Conservation (phyloP, 2,888 invertebrate species). For the Eristalis arbustorum region DNA sequence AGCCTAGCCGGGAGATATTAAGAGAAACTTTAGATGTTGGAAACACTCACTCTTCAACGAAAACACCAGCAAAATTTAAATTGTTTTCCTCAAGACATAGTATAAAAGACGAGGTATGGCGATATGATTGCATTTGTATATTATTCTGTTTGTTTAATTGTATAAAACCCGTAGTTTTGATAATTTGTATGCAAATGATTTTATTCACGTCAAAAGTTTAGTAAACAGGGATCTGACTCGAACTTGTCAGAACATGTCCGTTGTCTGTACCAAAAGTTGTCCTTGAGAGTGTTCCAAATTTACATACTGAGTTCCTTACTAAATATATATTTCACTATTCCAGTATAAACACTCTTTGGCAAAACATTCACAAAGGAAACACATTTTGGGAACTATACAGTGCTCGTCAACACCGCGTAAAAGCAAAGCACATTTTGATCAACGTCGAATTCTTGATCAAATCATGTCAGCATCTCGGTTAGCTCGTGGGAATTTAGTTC, state of each 20-base stretch:
- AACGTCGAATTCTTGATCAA: conserved; percentile 73
- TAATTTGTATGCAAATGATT: no score
- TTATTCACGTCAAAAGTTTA: not conserved
- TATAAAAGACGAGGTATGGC: conserved; percentile 80
- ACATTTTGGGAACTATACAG: conserved; percentile 33
- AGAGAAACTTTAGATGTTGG: conserved; percentile 81
- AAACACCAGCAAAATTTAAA: conserved; percentile 85
- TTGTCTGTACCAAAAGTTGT: not conserved
- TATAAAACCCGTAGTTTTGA: not conserved
- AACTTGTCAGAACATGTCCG: not conserved
- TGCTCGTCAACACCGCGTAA: conserved; percentile 78
- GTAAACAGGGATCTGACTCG: not conserved
- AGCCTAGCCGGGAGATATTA: conserved; percentile 82
- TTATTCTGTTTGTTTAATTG: not conserved
- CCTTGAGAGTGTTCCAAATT: not conserved
- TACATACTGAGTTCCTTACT: conserved; percentile 11
- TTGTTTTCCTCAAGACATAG: conserved; percentile 82
- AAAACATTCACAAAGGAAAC: conserved; percentile 28
- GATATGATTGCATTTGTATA: not conserved
- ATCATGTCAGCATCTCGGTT: conserved; percentile 68
- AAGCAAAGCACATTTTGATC: conserved; percentile 75
- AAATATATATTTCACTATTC: conserved; percentile 42
- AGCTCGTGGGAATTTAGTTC: conserved; percentile 25
- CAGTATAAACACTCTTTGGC: conserved; percentile 51
- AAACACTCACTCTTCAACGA: conserved; percentile 79